Conservation (phyloP, 2,113 vertebrate species). For the Puffinus mauretanicus region DNA sequence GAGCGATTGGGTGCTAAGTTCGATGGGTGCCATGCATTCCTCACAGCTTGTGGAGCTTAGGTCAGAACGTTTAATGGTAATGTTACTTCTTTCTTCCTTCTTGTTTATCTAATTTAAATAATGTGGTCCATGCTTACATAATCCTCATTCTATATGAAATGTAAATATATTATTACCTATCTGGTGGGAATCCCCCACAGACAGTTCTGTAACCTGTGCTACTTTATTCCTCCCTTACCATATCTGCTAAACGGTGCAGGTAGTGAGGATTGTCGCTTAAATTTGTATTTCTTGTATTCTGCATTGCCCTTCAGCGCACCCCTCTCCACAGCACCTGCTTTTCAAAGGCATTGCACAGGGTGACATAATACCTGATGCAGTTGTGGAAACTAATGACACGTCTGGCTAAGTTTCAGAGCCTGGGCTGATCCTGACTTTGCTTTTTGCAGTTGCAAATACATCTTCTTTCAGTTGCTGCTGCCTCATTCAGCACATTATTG, state of each 20-base stretch:
- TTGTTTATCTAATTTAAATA: background rate
- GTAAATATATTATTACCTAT: background rate
- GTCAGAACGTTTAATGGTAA: background rate
- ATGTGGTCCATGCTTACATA: background rate
- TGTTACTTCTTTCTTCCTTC: background rate
- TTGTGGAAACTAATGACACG: background rate
- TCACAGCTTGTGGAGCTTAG: background rate
- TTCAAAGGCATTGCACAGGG: background rate
- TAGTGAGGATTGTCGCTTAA: background rate
- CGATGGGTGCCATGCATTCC: background rate
- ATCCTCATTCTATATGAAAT: background rate
- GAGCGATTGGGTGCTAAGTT: background rate
- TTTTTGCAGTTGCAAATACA: background rate
- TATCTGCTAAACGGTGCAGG: background rate
- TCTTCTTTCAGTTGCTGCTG: background rate
- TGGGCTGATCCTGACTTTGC: background rate
- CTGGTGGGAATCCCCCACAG: background rate
- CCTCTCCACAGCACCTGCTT: background rate
- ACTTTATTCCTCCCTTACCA: background rate
- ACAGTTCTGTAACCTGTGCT: background rate
- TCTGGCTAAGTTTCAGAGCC: background rate
- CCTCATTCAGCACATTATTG: background rate
- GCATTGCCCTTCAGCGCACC: background rate
- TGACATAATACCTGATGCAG: background rate
- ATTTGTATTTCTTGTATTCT: background rate